phyloP scores from a whole-genome alignment of 2,113 vertebrate species.

The Tupaia chinensis region DNA sequence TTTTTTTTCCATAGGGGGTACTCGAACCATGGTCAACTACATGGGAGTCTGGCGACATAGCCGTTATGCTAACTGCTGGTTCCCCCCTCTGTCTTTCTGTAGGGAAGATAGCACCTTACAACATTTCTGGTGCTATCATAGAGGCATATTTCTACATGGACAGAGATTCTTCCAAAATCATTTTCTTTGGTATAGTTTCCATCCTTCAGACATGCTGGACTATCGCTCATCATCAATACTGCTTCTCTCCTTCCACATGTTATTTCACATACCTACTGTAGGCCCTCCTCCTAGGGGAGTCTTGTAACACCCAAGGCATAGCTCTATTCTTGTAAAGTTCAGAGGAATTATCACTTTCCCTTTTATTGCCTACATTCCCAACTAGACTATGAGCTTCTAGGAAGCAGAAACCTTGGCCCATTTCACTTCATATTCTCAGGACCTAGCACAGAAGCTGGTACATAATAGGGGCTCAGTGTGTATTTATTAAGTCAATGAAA shows the following conservation, averaged over 20 bases:
- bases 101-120: neutral
- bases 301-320: neutral
- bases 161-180: neutral
- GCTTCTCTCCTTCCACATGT: neutral
- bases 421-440: neutral
- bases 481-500: constrained; percentile 35
- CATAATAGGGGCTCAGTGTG: neutral
- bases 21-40: too few species aligned
- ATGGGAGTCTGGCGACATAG: too few species aligned
- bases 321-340: neutral
- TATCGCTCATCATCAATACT: neutral
- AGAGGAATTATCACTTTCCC: neutral
- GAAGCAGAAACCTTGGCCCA: neutral
- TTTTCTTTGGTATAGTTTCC: neutral
- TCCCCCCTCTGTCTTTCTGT: neutral
- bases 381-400: neutral
- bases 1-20: too few species aligned
- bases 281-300: neutral
- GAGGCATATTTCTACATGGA: neutral
- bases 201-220: neutral
- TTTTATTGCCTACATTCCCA: neutral
- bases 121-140: neutral
- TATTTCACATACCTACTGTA: neutral
- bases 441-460: neutral
- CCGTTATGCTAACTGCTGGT: too few species aligned